Evolutionary conservation across 1,140 invertebrate species (phyloP).

Genomic region (Eciton burchellii): DNA sequence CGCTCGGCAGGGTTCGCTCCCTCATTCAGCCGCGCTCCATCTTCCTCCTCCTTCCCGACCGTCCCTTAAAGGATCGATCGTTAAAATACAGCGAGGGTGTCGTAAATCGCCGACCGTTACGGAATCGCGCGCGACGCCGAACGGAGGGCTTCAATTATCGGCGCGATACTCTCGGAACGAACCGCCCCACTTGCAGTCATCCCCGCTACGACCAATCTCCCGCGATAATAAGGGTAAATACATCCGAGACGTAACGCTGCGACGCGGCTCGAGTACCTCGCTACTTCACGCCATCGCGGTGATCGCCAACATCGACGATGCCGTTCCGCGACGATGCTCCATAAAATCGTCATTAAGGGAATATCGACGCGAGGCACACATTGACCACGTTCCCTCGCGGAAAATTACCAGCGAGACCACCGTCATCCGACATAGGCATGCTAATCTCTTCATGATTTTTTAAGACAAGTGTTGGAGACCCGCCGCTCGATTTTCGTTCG

Average conservation of each 20-base stretch:
- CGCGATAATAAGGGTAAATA: constrained; percentile 53
- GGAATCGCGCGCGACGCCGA: constrained; percentile 34
- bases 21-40: background rate
- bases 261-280: background rate
- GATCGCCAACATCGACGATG: constrained; percentile 20
- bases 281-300: background rate
- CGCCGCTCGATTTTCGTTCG: too few relatives aligned
- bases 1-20: constrained; percentile 12
- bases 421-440: too few relatives aligned
- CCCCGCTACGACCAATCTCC: constrained; percentile 39
- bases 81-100: constrained; percentile 55
- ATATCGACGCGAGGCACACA: background rate
- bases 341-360: background rate
- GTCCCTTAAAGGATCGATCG: constrained; percentile 40
- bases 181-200: background rate
- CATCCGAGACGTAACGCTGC: constrained; percentile 38
- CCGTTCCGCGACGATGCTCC: background rate
- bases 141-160: constrained; percentile 65
- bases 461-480: too few relatives aligned
- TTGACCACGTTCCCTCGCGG: background rate
- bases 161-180: constrained; percentile 27
- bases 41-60: constrained; percentile 22
- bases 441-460: too few relatives aligned
- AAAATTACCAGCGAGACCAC: background rate
- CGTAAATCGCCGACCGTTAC: constrained; percentile 68